phyloP scores from a whole-genome alignment of 92 coral and sea anemone species.

The Palythoa grandis region DNA sequence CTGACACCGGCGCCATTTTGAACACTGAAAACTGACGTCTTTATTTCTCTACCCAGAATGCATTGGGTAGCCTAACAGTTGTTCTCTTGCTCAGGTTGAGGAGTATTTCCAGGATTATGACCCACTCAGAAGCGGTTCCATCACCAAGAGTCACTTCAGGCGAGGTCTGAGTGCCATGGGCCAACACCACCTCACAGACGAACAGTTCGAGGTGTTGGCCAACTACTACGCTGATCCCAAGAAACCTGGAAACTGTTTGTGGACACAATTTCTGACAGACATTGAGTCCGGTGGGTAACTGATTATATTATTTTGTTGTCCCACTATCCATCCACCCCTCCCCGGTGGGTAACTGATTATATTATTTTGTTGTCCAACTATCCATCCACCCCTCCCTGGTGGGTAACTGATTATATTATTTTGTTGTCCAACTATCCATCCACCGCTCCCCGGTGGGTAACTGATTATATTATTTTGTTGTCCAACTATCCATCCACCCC shows the following conservation, averaged over 20 bases:
- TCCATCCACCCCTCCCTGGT: no score
- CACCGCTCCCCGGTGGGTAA: conserved; percentile 58
- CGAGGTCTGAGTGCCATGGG: conserved; percentile 93
- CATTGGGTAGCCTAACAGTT: no score
- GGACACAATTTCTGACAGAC: conserved; percentile 91
- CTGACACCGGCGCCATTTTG: no score
- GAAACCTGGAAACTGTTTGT: conserved; percentile 83
- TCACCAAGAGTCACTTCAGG: conserved; percentile 87
- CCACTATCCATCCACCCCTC: no score
- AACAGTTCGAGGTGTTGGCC: conserved; percentile 89
- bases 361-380: no score
- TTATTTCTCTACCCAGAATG: no score
- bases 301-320: no score
- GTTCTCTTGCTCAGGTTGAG: conserved; percentile 68
- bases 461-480: no score
- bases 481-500: no score
- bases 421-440: no score
- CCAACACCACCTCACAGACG: conserved; percentile 86
- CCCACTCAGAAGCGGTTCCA: conserved; percentile 96
- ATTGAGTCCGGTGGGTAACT: conserved; percentile 80
- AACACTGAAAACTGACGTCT: no score
- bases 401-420: no score
- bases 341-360: conserved; percentile 61
- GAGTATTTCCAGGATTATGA: conserved; percentile 98
- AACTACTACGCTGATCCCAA: conserved; percentile 80